phyloP scores from a whole-genome alignment of 2,797 vertebrate species.

The Bryconaethiops microstoma region DNA sequence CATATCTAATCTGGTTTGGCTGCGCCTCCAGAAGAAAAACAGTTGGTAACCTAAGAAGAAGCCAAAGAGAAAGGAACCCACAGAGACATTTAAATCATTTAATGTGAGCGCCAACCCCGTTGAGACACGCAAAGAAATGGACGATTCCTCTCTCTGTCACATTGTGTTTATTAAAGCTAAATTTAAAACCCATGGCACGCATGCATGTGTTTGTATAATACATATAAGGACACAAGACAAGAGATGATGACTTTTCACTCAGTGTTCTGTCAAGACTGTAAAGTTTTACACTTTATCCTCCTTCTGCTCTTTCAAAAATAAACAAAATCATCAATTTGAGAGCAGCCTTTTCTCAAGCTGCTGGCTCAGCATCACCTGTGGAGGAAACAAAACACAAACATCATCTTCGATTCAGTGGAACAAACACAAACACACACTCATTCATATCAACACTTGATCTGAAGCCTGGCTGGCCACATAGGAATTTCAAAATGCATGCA shows the following conservation, averaged over 20 bases:
- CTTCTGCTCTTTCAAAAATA: background rate
- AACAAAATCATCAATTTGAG: conserved; percentile 3
- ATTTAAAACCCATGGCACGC: background rate
- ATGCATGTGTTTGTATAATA: background rate
- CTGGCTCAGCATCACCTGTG: conserved; percentile 22
- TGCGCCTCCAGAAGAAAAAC: background rate
- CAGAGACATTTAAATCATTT: background rate
- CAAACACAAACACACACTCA: conserved; percentile 9
- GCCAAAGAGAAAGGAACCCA: background rate
- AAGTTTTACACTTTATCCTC: background rate
- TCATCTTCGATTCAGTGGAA: conserved; percentile 5
- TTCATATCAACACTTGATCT: background rate
- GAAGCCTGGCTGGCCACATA: background rate
- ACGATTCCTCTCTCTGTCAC: background rate
- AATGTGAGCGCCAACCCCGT: background rate
- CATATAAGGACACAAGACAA: background rate
- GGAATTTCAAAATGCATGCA: background rate
- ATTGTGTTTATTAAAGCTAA: background rate
- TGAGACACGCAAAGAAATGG: background rate
- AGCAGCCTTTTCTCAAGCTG: conserved; percentile 13
- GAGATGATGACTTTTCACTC: background rate
- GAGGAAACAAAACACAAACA: conserved; percentile 7
- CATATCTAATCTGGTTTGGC: background rate
- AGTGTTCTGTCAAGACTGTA: background rate
- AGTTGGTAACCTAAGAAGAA: background rate